Evolutionary conservation across 2,888 invertebrate species (phyloP).

Genomic region (Apodemia duryi): DNA sequence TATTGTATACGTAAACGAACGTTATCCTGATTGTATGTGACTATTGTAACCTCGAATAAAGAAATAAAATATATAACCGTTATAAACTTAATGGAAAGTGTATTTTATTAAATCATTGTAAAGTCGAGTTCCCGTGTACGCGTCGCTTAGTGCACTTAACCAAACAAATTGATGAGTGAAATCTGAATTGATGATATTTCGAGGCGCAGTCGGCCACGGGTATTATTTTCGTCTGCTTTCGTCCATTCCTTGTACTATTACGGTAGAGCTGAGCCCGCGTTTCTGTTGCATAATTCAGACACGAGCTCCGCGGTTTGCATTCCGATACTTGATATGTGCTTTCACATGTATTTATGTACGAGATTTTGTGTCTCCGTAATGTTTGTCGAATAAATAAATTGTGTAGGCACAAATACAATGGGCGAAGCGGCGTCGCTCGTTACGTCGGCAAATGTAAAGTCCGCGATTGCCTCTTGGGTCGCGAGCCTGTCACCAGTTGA

Average conservation of each 20-base stretch:
- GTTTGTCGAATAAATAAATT: slow-evolving; percentile 78
- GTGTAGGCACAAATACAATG: slow-evolving; percentile 77
- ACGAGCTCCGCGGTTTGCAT: slow-evolving; percentile 75
- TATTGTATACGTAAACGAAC: neutral
- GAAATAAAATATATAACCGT: slow-evolving; percentile 27
- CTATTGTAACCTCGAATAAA: slow-evolving; percentile 11
- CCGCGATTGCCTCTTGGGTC: slow-evolving; percentile 62
- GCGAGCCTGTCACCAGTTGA: slow-evolving; percentile 68
- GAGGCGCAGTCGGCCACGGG: slow-evolving; percentile 36
- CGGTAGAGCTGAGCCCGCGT: slow-evolving; percentile 54
- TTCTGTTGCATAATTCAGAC: slow-evolving; percentile 77
- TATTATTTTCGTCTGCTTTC: slow-evolving; percentile 64
- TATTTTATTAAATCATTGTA: slow-evolving; percentile 11
- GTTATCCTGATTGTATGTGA: neutral
- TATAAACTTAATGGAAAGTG: neutral
- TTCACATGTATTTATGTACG: slow-evolving; percentile 79
- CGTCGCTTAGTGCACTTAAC: slow-evolving; percentile 16
- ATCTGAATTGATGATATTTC: slow-evolving; percentile 30
- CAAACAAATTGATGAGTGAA: slow-evolving; percentile 31
- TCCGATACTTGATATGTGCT: slow-evolving; percentile 79
- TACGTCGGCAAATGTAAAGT: slow-evolving; percentile 76
- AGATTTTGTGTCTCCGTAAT: slow-evolving; percentile 79
- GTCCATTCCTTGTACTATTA: slow-evolving; percentile 66
- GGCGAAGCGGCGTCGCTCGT: slow-evolving; percentile 71
- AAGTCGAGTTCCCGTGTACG: slow-evolving; percentile 4